These are phyloP conservation scores for Geotrupes spiniger DNA, from an alignment of 2,888 invertebrate genomes.

Conservation along the genomic window DNA sequence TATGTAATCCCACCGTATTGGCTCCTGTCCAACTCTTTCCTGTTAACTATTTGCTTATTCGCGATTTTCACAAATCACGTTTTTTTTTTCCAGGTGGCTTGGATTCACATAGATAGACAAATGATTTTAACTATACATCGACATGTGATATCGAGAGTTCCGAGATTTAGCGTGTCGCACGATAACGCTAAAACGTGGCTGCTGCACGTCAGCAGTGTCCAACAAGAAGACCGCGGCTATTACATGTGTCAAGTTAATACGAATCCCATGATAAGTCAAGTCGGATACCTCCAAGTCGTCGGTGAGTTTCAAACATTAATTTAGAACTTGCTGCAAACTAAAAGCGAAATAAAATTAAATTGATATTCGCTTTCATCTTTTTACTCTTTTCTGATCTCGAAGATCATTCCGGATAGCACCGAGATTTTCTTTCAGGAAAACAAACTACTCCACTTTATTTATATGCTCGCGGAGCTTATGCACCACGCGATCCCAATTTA, in stretches of 20 bases:
- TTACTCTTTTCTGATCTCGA: too few species aligned
- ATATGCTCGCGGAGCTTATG: too few species aligned
- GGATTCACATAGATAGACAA: constrained; percentile 92
- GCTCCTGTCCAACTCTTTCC: constrained; percentile 35
- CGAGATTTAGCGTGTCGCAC: constrained; percentile 87
- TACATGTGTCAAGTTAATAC: constrained; percentile 91
- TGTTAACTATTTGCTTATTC: constrained; percentile 8
- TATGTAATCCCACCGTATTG: constrained; percentile 38
- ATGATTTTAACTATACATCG: constrained; percentile 92
- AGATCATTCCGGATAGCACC: too few species aligned
- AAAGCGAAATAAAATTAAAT: too few species aligned
- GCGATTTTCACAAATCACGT: too few species aligned
- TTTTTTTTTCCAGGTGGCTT: constrained; percentile 77
- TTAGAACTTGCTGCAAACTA: neutral
- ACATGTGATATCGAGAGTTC: constrained; percentile 85
- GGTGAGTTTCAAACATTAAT: constrained; percentile 60
- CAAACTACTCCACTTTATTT: too few species aligned
- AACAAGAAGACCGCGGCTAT: constrained; percentile 87
- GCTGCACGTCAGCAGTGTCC: constrained; percentile 85
- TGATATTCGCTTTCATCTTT: too few species aligned
- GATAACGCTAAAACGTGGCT: constrained; percentile 92
- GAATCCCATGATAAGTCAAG: constrained; percentile 93
- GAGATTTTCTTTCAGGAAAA: too few species aligned
- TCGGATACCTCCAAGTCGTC: constrained; percentile 88
- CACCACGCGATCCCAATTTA: too few species aligned